A percentile compares a stretch with the other conserved stretches of the same genome.
Evolutionary conservation across 2,797 vertebrate species (phyloP).

Genomic region (Harpagifer antarcticus): DNA sequence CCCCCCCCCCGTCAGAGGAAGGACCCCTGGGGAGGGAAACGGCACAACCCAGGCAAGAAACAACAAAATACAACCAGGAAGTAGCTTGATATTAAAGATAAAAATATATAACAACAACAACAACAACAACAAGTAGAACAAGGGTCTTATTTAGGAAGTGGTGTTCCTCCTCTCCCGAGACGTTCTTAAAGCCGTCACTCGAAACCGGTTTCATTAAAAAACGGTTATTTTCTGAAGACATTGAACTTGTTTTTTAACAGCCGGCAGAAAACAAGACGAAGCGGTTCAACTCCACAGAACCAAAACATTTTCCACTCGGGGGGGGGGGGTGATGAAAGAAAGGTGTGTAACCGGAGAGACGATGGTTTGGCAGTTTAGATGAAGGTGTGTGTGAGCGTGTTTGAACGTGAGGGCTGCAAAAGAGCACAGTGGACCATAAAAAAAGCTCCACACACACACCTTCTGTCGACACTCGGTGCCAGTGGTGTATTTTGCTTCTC

Average conservation of each 20-base stretch:
- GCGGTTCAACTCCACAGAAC: constrained; percentile 2
- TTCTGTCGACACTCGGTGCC: constrained; percentile 69
- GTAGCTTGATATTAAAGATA: neutral
- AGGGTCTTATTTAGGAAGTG: constrained; percentile 15
- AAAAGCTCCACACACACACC: constrained; percentile 47
- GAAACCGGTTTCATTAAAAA: no score
- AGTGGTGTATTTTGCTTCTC: constrained; percentile 63
- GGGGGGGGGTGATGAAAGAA: constrained; percentile 8
- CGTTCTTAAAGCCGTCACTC: constrained; percentile 31
- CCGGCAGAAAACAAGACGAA: constrained; percentile 22
- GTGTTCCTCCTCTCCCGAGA: constrained; percentile 28
- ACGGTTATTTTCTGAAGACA: constrained; percentile 3
- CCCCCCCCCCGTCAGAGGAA: constrained; percentile 2
- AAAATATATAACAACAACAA: neutral
- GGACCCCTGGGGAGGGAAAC: constrained; percentile 6
- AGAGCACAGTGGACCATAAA: constrained; percentile 12
- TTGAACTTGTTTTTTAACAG: neutral
- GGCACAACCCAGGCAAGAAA: neutral
- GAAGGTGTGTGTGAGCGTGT: constrained; percentile 27
- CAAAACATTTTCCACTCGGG: neutral
- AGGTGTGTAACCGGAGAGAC: neutral
- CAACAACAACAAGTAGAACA: no score
- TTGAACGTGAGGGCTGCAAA: constrained; percentile 29
- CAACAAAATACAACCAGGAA: constrained; percentile 16
- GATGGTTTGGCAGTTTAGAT: constrained; percentile 13